phyloP scores from a whole-genome alignment of 2,888 invertebrate species.

The Nemotelus pantherinus region DNA sequence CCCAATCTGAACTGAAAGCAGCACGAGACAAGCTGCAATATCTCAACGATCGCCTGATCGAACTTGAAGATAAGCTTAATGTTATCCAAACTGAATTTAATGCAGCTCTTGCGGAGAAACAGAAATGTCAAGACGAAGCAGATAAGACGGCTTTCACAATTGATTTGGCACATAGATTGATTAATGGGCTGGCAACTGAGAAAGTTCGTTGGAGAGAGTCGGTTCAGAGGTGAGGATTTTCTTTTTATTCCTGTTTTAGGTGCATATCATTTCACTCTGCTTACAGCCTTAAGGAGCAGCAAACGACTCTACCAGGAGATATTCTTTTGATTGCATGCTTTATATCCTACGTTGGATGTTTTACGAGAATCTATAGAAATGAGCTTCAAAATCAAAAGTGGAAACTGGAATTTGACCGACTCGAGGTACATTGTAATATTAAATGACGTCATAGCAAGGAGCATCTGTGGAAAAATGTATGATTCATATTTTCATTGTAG shows the following conservation, averaged over 20 bases:
- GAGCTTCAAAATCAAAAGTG: slow-evolving; percentile 83
- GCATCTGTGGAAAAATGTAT: neutral
- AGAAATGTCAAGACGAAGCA: slow-evolving; percentile 92
- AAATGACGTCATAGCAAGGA: neutral
- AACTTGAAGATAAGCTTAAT: slow-evolving; percentile 78
- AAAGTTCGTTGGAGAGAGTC: slow-evolving; percentile 84
- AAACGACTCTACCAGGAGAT: slow-evolving; percentile 86
- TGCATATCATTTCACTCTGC: neutral
- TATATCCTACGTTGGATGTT: slow-evolving; percentile 94
- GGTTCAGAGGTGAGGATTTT: slow-evolving; percentile 65
- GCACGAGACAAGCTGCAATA: slow-evolving; percentile 82
- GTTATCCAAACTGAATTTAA: slow-evolving; percentile 85
- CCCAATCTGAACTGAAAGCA: slow-evolving; percentile 83
- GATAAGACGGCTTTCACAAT: slow-evolving; percentile 90
- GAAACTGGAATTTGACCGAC: slow-evolving; percentile 79
- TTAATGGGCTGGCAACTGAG: slow-evolving; percentile 92
- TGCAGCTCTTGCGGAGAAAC: slow-evolving; percentile 84
- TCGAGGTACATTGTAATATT: slow-evolving; percentile 66
- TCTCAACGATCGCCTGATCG: slow-evolving; percentile 77
- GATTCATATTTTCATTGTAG: slow-evolving; percentile 58
- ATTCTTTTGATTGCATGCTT: slow-evolving; percentile 89
- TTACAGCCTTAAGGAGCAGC: slow-evolving; percentile 56
- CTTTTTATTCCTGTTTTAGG: neutral
- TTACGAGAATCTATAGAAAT: slow-evolving; percentile 82
- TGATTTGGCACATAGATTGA: slow-evolving; percentile 89